A percentile compares a stretch with the other conserved stretches of the same genome.
Evolutionary conservation across 2,888 invertebrate genomes (phyloP).

Genomic region (Caenorhabditis sulstoni): DNA sequence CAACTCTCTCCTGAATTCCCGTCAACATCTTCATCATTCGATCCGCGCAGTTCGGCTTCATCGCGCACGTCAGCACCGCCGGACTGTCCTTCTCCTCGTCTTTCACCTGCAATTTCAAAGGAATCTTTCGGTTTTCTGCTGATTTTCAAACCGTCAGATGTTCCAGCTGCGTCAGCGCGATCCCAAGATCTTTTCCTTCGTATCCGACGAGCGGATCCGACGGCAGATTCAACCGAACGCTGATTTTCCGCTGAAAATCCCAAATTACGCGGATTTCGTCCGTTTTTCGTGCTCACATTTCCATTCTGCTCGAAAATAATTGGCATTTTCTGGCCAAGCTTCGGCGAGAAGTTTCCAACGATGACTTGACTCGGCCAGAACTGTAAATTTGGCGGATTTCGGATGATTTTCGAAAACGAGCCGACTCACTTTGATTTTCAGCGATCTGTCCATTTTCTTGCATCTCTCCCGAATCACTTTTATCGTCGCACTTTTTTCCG

Average conservation of each 20-base stretch:
- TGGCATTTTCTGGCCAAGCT: background rate
- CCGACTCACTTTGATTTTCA: background rate
- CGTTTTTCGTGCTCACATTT: background rate
- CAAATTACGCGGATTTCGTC: background rate
- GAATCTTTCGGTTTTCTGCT: background rate
- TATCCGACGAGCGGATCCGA: slow-evolving; percentile 10
- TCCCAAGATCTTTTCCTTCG: slow-evolving; percentile 9
- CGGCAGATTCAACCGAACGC: slow-evolving; percentile 3
- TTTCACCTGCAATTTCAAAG: slow-evolving; percentile 13
- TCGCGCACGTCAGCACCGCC: background rate
- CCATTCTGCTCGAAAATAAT: background rate
- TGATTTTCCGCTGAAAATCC: slow-evolving; percentile 1
- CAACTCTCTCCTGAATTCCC: background rate
- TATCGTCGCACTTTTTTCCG: too few relatives aligned
- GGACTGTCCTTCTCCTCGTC: slow-evolving; percentile 17
- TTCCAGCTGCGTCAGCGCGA: slow-evolving; percentile 5
- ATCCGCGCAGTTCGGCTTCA: background rate
- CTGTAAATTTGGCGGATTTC: background rate
- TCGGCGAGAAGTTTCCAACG: background rate
- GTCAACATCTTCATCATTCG: slow-evolving; percentile 1
- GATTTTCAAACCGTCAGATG: background rate
- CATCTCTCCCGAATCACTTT: background rate
- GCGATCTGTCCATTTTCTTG: background rate
- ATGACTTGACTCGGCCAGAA: background rate
- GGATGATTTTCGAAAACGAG: background rate